phyloP scores from a whole-genome alignment of 2,113 vertebrate genomes.

The Orycteropus afer region DNA sequence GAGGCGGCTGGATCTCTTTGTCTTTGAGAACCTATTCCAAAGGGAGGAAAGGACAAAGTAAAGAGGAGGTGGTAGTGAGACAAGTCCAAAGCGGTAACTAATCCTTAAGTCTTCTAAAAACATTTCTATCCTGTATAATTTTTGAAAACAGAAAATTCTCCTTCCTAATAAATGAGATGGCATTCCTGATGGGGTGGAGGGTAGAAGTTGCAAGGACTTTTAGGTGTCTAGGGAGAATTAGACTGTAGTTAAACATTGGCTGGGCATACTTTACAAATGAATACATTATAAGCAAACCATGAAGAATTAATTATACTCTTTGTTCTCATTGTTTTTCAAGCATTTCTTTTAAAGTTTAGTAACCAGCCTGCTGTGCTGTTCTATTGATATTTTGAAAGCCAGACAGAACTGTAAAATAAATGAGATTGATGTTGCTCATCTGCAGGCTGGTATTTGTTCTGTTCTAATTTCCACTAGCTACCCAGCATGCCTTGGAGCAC shows the following conservation, averaged over 20 bases:
- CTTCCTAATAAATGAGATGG: slow-evolving; percentile 1
- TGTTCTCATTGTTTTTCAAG: slow-evolving; percentile 60
- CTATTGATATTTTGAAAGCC: slow-evolving; percentile 50
- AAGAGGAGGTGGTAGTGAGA: not conserved
- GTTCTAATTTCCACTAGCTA: slow-evolving; percentile 43
- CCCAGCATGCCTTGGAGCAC: not conserved
- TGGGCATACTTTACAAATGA: slow-evolving; percentile 45
- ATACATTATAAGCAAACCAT: slow-evolving; percentile 55
- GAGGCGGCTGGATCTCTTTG: slow-evolving; percentile 20
- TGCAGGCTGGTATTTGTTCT: slow-evolving; percentile 23
- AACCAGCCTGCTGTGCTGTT: slow-evolving; percentile 31
- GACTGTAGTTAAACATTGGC: slow-evolving; percentile 54
- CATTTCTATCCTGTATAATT: not conserved
- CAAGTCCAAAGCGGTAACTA: not conserved
- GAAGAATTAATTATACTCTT: slow-evolving; percentile 47
- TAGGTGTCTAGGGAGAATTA: slow-evolving; percentile 37
- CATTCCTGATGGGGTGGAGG: slow-evolving; percentile 11
- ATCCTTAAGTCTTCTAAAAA: not conserved
- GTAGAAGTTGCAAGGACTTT: slow-evolving; percentile 11
- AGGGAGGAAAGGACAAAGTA: not conserved
- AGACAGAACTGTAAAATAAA: slow-evolving; percentile 54
- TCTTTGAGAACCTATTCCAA: slow-evolving; percentile 30
- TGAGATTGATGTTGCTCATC: slow-evolving; percentile 10
- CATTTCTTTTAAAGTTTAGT: slow-evolving; percentile 59
- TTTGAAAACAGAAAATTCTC: not conserved